A percentile compares a stretch with the other conserved stretches of the same genome.
phyloP scores from a whole-genome alignment of 2,113 vertebrate species.

The Polyodon spathula region DNA sequence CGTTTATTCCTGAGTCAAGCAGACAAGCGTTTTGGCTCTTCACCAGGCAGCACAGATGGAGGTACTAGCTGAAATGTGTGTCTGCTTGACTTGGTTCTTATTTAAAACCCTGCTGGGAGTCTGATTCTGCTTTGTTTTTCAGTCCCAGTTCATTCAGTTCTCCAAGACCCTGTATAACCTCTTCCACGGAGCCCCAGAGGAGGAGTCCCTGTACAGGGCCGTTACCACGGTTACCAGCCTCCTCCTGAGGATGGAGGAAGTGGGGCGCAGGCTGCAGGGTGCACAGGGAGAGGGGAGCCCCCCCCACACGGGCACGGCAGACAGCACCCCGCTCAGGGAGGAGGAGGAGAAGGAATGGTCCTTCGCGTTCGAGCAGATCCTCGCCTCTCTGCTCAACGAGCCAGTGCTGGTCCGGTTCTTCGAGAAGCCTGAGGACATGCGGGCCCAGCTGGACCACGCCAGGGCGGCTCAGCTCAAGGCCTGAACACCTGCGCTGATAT shows the following conservation, averaged over 20 bases:
- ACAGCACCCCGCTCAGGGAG: conserved; percentile 16
- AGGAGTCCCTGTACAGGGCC: conserved; percentile 78
- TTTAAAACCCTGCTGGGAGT: no score
- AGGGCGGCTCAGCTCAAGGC: conserved; percentile 69
- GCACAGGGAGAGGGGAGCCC: conserved; percentile 22
- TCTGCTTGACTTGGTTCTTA: no score
- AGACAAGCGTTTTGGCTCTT: no score
- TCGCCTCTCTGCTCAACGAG: conserved; percentile 89
- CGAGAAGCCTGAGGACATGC: conserved; percentile 70
- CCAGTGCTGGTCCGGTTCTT: conserved; percentile 82
- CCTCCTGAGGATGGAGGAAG: conserved; percentile 57
- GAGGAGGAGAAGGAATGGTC: conserved; percentile 70
- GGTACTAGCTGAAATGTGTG: no score
- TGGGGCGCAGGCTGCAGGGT: conserved; percentile 50
- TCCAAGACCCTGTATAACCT: conserved; percentile 91
- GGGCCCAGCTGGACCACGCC: conserved; percentile 62
- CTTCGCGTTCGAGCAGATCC: conserved; percentile 91
- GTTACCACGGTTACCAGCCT: conserved; percentile 85
- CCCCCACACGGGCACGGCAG: conserved; percentile 6
- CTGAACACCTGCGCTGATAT: conserved; percentile 43
- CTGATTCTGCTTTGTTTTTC: not conserved
- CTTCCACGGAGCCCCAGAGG: conserved; percentile 83
- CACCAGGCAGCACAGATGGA: no score
- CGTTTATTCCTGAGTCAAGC: no score
- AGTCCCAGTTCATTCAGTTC: conserved; percentile 91